Base-by-base conservation (phyloP, 2,797 vertebrate genomes). In the Chlorospingus semifuscus region DNA sequence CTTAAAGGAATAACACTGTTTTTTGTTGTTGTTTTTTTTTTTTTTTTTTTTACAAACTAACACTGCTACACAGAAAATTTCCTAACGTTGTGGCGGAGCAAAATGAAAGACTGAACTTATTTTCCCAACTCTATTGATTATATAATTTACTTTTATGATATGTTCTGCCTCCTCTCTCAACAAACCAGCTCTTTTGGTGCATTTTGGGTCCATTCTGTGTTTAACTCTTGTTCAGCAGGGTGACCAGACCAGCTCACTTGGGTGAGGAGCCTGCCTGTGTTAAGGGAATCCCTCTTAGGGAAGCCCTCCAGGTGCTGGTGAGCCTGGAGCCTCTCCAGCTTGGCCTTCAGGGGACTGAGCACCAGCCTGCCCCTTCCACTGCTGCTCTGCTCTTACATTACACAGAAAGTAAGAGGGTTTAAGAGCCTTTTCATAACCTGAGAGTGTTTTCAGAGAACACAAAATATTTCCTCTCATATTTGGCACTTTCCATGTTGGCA, bases 301-400 rank as follows among this genome's bases (percentile, higher is more conserved):
- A n/a, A n/a, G 41, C 22, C 9, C 22, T 34, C 21, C 5, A 3
- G 29, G 21, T 27, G 16, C 32, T 5, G 8, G n/a, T 6, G 42
- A 52, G 36, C 50, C 23, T 46, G 55, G 9, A 68, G 34, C 26
- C 32, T 21, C 59, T 55, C 41, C 37, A 74, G 32, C 61, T 41
- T 66, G 83, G 69, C 61, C 50, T 64, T 64, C 72, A 75, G 32
- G 23, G 1, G 4, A 39, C n/a, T 0, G 0, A 34, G 36, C 24
- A 50, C 34, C 49, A 15, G 12, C 3, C 32, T 87, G 61, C 70
- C 42, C 53, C 49, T 64, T 30, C 42, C 30, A 49, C 34, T 10
- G 2, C 59, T 42, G 59, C 50, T 49, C 46, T 4, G 9, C 47
- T 53, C 37, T 72, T 42, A 46, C 1, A 0, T 12, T 37, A 26